These are phyloP conservation scores for Oikopleura dioica DNA, from an alignment of 23 tunicate species.

Conservation along the genomic window DNA sequence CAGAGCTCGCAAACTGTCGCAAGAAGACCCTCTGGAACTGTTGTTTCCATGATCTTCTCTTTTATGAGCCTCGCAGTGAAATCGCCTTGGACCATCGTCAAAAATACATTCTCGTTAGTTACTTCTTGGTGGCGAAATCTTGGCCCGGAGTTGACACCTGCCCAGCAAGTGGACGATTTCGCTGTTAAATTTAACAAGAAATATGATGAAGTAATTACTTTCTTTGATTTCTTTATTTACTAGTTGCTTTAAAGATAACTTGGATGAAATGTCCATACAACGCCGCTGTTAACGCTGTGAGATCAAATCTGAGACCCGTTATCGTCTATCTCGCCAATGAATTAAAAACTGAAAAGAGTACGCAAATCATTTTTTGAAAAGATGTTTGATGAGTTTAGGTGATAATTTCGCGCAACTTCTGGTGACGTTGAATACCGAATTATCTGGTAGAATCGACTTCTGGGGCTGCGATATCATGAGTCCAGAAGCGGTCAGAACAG, in stretches of 20 bases:
- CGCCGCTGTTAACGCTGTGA: neutral
- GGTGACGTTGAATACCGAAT: neutral
- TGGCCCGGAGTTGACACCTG: neutral
- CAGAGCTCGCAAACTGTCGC: too few species aligned
- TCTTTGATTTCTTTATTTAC: too few species aligned
- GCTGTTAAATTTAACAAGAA: neutral
- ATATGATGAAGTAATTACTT: conserved; percentile 4
- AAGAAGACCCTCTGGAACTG: too few species aligned
- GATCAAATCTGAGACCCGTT: neutral
- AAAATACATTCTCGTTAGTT: neutral
- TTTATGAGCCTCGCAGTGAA: neutral
- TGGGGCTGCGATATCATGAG: conserved; percentile 1
- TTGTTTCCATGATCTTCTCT: too few species aligned
- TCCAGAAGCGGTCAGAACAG: neutral
- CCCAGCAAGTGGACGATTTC: neutral
- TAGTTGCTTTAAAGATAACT: neutral
- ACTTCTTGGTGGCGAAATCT: neutral
- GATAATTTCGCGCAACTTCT: neutral
- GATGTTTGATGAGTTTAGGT: too few species aligned
- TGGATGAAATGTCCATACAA: neutral
- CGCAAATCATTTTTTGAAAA: too few species aligned
- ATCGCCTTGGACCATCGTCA: neutral
- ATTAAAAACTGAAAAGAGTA: neutral
- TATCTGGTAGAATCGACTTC: neutral
- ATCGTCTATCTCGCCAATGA: neutral